Evolutionary conservation across 1,140 invertebrate species (phyloP), one percentile per base, ranked within the genome.

Genomic region (Cheumatopsyche charites): DNA sequence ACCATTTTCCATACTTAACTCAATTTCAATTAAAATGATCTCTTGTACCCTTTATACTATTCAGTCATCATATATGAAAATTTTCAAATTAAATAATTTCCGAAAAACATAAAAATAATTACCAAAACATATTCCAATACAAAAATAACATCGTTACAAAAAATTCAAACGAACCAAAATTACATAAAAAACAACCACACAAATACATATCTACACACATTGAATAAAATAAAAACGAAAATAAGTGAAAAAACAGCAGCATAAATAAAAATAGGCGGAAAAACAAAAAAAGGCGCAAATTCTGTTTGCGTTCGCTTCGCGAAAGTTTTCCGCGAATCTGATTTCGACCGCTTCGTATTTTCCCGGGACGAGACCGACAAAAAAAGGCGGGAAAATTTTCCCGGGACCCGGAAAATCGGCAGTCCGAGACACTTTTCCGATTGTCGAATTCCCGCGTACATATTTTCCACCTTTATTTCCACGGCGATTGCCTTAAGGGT

Each of bases 391-490:
- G 9, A 49, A 49, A n/a, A 19, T 5, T 13, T 13, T 5, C 45
- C 45, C 45, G 17, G 4, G 2, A 3, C 45, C 17, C 17, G 4
- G 3, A 3, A 9, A 36, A 36, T 36, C 29, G 29, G 29, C 29
- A 9, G 62, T 23, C 23, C 45, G 68, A 17, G 55, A 62, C 52
- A 62, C 62, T 62, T 62, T 45, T 62, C 68, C 68, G 45, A 26
- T 62, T 55, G 67, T 36, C 67, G 67, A 61, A 55, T 36, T 43
- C 43, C 36, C 52, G 17, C 21, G 26, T 17, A 61, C 69, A 74
- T 72, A 69, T 72, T 74, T 73, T 66, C 67, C 67, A 71, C 73
- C 70, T 75, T 75, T 75, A 75, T 75, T 75, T 75, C 72, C n/a
- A 62, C 73, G 70, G 70, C 70, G 70, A 70, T 68, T 68, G 66